Evolutionary conservation across 2,888 invertebrate species (phyloP).

Genomic region (Caenorhabditis panamensis): DNA sequence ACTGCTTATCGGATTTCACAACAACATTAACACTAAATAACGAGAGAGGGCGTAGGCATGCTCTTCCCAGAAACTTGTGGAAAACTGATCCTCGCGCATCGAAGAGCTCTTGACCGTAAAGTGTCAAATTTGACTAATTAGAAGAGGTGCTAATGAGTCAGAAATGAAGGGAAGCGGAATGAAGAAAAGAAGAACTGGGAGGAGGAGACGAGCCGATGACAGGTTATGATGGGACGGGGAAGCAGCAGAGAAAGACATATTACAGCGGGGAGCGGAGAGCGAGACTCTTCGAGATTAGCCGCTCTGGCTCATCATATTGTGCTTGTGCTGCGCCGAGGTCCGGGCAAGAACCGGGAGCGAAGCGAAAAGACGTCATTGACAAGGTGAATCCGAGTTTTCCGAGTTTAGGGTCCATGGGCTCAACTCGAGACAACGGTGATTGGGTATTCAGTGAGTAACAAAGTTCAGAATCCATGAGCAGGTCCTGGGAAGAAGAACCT

Average conservation of each 20-base stretch:
- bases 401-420: no score
- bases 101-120: neutral
- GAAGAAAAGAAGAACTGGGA: slow-evolving; percentile 22
- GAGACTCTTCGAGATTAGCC: slow-evolving; percentile 46
- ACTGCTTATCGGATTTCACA: neutral
- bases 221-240: slow-evolving; percentile 50
- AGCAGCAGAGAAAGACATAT: slow-evolving; percentile 23
- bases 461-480: slow-evolving; percentile 37
- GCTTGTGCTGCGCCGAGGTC: slow-evolving; percentile 39
- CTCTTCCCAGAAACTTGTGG: neutral
- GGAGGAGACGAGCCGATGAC: slow-evolving; percentile 28
- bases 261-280: slow-evolving; percentile 35
- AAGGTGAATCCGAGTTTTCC: slow-evolving; percentile 48
- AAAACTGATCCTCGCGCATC: neutral
- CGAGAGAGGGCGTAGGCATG: neutral
- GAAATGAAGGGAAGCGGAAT: slow-evolving; percentile 22
- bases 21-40: neutral
- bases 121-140: slow-evolving; percentile 40
- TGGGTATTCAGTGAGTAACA: slow-evolving; percentile 46
- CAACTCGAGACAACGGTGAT: slow-evolving; percentile 37
- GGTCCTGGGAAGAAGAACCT: slow-evolving; percentile 15
- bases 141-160: slow-evolving; percentile 41
- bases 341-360: neutral
- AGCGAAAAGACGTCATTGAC: slow-evolving; percentile 49
- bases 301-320: slow-evolving; percentile 51